These are phyloP conservation scores for Crotalus horridus DNA, from an alignment of 2,113 vertebrate genomes.

Conservation along the genomic window DNA sequence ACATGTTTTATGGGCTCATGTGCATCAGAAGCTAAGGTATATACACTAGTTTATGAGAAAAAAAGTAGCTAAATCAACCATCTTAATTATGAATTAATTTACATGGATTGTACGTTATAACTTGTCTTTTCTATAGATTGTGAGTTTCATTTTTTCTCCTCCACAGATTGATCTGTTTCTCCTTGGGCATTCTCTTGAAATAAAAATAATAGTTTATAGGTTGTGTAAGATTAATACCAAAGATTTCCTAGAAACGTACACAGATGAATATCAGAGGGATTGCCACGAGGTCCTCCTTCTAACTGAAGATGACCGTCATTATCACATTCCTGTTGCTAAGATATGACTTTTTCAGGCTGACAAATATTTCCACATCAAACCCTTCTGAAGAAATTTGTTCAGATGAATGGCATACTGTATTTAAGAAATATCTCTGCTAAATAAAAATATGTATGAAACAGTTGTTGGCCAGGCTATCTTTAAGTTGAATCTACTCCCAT, in stretches of 20 bases:
- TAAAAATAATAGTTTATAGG: slow-evolving; percentile 76
- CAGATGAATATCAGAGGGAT: slow-evolving; percentile 66
- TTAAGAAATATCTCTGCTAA: neutral
- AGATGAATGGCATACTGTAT: neutral
- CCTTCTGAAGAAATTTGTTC: neutral
- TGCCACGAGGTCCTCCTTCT: slow-evolving; percentile 75
- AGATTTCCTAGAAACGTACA: slow-evolving; percentile 71
- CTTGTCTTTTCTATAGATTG: neutral
- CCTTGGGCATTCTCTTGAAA: slow-evolving; percentile 73
- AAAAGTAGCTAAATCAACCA: neutral
- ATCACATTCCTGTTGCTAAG: slow-evolving; percentile 70
- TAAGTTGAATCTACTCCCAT: neutral
- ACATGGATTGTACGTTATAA: neutral
- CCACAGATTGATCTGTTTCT: slow-evolving; percentile 75
- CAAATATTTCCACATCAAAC: neutral
- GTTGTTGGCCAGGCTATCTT: too few species aligned
- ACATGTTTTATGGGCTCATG: neutral
- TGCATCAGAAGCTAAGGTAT: neutral
- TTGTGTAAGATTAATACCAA: slow-evolving; percentile 72
- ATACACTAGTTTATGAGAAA: neutral
- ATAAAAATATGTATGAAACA: neutral
- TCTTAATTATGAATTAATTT: neutral
- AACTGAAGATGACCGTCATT: slow-evolving; percentile 75
- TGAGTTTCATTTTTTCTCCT: slow-evolving; percentile 18
- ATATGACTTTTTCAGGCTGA: slow-evolving; percentile 1